A percentile compares a stretch with the other conserved stretches of the same genome.
These are phyloP conservation scores for Aspidapion aeneum DNA, from an alignment of 2,888 invertebrate genomes.

Conservation along the genomic window DNA sequence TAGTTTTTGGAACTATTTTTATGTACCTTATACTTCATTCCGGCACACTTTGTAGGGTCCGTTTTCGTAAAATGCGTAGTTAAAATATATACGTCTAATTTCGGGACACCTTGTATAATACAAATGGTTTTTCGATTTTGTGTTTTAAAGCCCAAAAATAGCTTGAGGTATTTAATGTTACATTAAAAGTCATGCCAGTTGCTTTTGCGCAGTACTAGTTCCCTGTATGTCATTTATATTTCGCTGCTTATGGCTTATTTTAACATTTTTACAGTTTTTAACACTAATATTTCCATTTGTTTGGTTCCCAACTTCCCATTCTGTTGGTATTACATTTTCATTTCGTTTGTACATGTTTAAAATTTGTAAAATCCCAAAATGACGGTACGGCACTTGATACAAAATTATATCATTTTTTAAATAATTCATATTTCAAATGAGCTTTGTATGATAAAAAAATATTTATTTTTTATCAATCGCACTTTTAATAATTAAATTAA, in stretches of 20 bases:
- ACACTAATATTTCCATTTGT: slow-evolving; percentile 40
- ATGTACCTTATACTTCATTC: no score
- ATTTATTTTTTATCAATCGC: background rate
- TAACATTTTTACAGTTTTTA: slow-evolving; percentile 44
- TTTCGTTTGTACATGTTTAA: slow-evolving; percentile 26
- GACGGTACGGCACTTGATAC: slow-evolving; percentile 48
- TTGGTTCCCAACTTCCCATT: slow-evolving; percentile 38
- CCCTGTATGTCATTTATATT: slow-evolving; percentile 18
- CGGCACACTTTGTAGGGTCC: no score
- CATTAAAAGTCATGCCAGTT: slow-evolving; percentile 41
- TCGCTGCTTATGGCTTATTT: slow-evolving; percentile 43
- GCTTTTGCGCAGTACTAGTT: slow-evolving; percentile 27
- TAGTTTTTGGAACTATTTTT: no score
- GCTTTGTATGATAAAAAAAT: slow-evolving; percentile 20
- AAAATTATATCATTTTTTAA: slow-evolving; percentile 37
- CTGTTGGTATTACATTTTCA: slow-evolving; percentile 6
- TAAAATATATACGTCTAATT: no score
- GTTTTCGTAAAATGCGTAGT: no score
- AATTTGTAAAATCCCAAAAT: background rate
- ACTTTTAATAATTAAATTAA: background rate
- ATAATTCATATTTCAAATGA: slow-evolving; percentile 21
- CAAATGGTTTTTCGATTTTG: background rate
- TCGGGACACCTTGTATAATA: background rate
- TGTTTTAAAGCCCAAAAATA: background rate
- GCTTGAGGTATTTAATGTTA: background rate